These are phyloP conservation scores for Odontothrips loti DNA, from an alignment of 2,888 invertebrate species.

Conservation along the genomic window DNA sequence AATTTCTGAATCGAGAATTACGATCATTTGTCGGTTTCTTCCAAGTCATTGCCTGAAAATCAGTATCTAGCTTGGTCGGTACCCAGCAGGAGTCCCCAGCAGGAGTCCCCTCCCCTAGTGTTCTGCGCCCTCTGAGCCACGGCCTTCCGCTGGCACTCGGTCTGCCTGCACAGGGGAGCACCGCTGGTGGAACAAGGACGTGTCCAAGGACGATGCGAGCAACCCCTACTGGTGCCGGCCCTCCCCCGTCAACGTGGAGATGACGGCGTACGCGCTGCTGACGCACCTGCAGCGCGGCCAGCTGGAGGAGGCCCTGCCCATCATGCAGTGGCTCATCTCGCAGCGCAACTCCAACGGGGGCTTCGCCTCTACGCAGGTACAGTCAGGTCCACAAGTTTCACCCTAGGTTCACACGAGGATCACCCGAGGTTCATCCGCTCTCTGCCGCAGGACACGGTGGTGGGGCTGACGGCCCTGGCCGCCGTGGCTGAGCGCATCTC, in stretches of 20 bases:
- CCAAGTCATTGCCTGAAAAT: too few relatives aligned
- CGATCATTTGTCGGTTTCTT: too few relatives aligned
- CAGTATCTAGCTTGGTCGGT: too few relatives aligned
- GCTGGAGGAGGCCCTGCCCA: constrained; percentile 53
- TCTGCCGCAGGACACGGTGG: constrained; percentile 57
- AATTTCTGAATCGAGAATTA: too few relatives aligned
- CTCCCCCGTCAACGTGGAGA: constrained; percentile 70
- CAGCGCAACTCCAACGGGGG: constrained; percentile 67
- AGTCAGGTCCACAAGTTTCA: too few relatives aligned
- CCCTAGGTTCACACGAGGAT: too few relatives aligned
- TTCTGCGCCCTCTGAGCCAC: too few relatives aligned
- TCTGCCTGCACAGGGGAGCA: constrained; percentile 36
- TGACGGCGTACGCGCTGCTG: constrained; percentile 80
- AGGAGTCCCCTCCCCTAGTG: too few relatives aligned
- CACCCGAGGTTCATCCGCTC: too few relatives aligned
- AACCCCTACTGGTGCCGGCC: constrained; percentile 60
- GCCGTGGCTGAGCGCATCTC: constrained; percentile 58
- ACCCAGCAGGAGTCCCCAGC: too few relatives aligned
- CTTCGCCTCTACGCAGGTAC: constrained; percentile 59
- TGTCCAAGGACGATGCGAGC: constrained; percentile 50
- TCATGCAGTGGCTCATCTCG: constrained; percentile 66
- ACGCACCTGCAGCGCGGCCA: constrained; percentile 54
- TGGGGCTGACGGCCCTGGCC: constrained; percentile 65
- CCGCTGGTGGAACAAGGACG: constrained; percentile 75
- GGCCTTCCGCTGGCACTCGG: too few relatives aligned